Percentiles rank a stretch among this genome's conserved stretches.
Evolutionary conservation across 2,113 vertebrate genomes (phyloP).

Genomic region (Serinus canaria): DNA sequence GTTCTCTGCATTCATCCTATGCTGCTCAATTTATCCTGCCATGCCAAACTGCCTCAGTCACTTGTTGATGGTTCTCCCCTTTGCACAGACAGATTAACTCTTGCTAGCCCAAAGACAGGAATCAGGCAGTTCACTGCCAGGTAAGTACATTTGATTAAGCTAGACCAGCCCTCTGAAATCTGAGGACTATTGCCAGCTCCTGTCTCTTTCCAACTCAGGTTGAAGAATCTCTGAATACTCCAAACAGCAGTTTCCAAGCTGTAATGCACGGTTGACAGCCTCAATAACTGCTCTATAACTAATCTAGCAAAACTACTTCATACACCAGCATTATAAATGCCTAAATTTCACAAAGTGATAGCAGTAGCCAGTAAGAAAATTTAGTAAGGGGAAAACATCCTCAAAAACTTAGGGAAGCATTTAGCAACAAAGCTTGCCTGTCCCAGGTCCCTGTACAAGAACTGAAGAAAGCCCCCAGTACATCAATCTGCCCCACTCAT

Average conservation of each 20-base stretch:
- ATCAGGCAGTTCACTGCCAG: neutral
- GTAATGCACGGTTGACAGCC: rapidly evolving
- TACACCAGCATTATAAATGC: neutral
- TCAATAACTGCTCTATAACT: neutral
- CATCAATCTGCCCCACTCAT: neutral
- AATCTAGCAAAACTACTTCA: neutral
- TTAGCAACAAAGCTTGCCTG: neutral
- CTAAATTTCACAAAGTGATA: neutral
- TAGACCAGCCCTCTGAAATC: neutral
- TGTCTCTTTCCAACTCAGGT: neutral
- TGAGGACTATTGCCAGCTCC: neutral
- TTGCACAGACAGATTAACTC: neutral
- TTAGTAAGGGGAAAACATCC: neutral
- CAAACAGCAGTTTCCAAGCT: neutral
- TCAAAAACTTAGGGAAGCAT: neutral
- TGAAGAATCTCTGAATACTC: neutral
- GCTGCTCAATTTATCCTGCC: neutral
- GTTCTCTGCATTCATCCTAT: neutral
- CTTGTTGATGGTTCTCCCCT: neutral
- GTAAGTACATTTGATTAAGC: neutral
- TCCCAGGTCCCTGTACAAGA: neutral
- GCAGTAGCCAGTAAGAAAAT: neutral
- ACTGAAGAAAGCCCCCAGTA: neutral
- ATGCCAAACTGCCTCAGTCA: neutral
- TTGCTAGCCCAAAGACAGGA: neutral